A percentile compares a stretch with the other conserved stretches of the same genome.
These are phyloP conservation scores for Dreissena polymorpha DNA, from an alignment of 1,140 invertebrate species.

Conservation along the genomic window DNA sequence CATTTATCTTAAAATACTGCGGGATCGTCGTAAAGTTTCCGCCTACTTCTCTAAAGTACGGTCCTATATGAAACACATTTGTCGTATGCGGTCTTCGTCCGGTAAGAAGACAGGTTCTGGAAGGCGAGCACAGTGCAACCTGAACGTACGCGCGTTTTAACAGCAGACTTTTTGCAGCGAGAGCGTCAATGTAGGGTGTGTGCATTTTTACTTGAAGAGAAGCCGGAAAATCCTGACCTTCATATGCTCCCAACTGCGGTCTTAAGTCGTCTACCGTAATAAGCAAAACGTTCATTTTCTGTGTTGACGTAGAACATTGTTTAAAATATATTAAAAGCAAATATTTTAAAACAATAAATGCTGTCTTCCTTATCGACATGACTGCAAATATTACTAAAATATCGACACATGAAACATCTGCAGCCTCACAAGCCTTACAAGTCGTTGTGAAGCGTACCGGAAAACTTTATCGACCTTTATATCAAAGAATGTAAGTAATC, in stretches of 20 bases:
- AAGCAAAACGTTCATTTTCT: conserved; percentile 84
- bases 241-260: conserved; percentile 84
- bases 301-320: too few relatives aligned
- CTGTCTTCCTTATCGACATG: too few relatives aligned
- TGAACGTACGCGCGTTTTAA: conserved; percentile 86
- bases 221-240: conserved; percentile 58
- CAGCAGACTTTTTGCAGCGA: conserved; percentile 83
- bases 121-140: conserved; percentile 77
- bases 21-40: conserved; percentile 51
- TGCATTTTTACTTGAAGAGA: conserved; percentile 80
- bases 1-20: conserved; percentile 52
- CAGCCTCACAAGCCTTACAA: too few relatives aligned
- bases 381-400: too few relatives aligned
- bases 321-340: too few relatives aligned
- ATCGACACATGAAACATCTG: too few relatives aligned
- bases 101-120: conserved; percentile 37
- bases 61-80: conserved; percentile 27
- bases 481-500: too few relatives aligned
- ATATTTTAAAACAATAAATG: too few relatives aligned
- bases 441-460: too few relatives aligned
- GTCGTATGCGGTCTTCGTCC: conserved; percentile 45
- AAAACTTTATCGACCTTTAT: too few relatives aligned
- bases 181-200: conserved; percentile 87
- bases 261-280: conserved; percentile 90
- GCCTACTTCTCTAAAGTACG: conserved; percentile 41